Evolutionary conservation across 2,797 vertebrate genomes (phyloP), one percentile per base, ranked within the genome.

Genomic region (Paramormyrops hopkinsi): DNA sequence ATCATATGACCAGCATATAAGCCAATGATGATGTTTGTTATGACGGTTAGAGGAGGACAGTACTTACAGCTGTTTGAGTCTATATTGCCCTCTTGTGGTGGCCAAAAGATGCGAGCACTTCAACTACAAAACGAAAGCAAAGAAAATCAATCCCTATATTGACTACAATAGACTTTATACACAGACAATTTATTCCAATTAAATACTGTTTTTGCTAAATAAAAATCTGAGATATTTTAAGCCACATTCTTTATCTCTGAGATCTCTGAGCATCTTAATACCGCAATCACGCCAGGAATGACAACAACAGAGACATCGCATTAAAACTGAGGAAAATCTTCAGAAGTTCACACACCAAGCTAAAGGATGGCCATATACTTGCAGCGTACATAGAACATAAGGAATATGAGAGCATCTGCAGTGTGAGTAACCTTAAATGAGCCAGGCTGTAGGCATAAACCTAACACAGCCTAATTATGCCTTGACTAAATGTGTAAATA

Each of bases 51-150:
- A 56, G 54, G 51, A 51, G 11, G 44, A 79, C 51, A 19, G 11
- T 62, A 87, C 83, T 44, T 85, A 41, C 83, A 85, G 79, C 37
- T 69, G 56, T 62, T 89, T 73, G n/a, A 79, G 88, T 83, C 48
- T 91, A 82, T 73, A 88, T 88, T 92, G 92, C 92, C 93, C 91
- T 76, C 93, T 93, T 87, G 91, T 93, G 93, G 90, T 90, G 84
- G 22, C 48, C 44, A 88, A 25, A 53, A 9, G 4, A 69, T 19
- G 83, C 11, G 8, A 82, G 88, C n/a, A 48, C 9, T 25, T 54
- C 11, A 33, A 12, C 50, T 54, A 12, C 12, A 37, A 37, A 73
- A 79, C 5, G 33, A 19, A 44, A 17, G 33, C 73, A 79, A 44
- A 44, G 37, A 29, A 73, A 76, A 41, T 79, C 73, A 41, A 44